phyloP scores from a whole-genome alignment of 2,888 invertebrate species.

The Drosophila nr. medialis region DNA sequence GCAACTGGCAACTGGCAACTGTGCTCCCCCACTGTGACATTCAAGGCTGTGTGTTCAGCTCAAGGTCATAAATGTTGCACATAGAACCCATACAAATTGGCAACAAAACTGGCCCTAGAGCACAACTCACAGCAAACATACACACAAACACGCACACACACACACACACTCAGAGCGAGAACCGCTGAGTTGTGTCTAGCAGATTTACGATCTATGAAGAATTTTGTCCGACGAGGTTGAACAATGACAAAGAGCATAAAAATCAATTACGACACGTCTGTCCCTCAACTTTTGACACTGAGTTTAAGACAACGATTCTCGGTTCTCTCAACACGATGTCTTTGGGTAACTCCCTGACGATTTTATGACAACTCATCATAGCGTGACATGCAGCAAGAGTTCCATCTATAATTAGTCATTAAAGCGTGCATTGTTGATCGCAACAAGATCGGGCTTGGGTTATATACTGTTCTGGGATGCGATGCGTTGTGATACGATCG shows the following conservation, averaged over 20 bases:
- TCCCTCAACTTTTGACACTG: slow-evolving; percentile 74
- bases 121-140: slow-evolving; percentile 4
- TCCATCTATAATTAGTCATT: slow-evolving; percentile 82
- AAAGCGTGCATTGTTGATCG: slow-evolving; percentile 79
- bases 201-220: slow-evolving; percentile 71
- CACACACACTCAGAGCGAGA: slow-evolving; percentile 1
- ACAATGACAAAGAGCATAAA: slow-evolving; percentile 76
- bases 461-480: slow-evolving; percentile 17
- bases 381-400: slow-evolving; percentile 69
- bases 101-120: slow-evolving; percentile 39
- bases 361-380: slow-evolving; percentile 82
- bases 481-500: slow-evolving; percentile 29
- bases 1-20: slow-evolving; percentile 10
- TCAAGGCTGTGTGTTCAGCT: slow-evolving; percentile 51
- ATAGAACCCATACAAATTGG: slow-evolving; percentile 63
- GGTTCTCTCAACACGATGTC: slow-evolving; percentile 6
- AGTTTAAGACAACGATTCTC: slow-evolving; percentile 5
- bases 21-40: slow-evolving; percentile 27
- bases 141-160: not conserved
- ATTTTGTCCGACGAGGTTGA: slow-evolving; percentile 41
- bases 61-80: slow-evolving; percentile 68
- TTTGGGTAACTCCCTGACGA: slow-evolving; percentile 53
- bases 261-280: slow-evolving; percentile 81
- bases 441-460: slow-evolving; percentile 36
- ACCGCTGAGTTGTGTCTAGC: slow-evolving; percentile 22